Percentiles rank a stretch among this genome's conserved stretches.
phyloP scores from a whole-genome alignment of 1,140 invertebrate genomes.

The Pristionchus pacificus region DNA sequence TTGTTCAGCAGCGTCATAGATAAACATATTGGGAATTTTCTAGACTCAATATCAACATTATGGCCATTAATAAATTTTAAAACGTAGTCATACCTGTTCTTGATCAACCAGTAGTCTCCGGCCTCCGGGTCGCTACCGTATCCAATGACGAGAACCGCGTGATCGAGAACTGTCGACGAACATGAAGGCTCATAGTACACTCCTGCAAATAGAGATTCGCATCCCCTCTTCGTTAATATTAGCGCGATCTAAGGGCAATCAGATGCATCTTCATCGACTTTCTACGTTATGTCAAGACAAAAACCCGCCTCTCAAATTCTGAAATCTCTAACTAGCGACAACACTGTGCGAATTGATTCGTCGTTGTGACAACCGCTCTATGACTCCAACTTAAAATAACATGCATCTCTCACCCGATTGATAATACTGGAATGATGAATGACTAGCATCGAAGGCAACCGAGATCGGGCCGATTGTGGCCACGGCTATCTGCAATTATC shows the following conservation, averaged over 20 bases:
- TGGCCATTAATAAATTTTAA: no score
- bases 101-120: constrained; percentile 81
- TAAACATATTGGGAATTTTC: no score
- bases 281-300: constrained; percentile 87
- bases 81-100: no score
- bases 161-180: constrained; percentile 73
- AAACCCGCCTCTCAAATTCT: background rate
- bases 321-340: background rate
- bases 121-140: constrained; percentile 76
- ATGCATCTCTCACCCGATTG: constrained; percentile 45
- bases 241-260: constrained; percentile 67
- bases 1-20: no score
- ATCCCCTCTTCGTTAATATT: no score
- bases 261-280: constrained; percentile 68
- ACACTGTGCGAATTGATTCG: no score
- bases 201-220: constrained; percentile 59
- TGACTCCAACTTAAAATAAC: no score
- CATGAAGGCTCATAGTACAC: constrained; percentile 71
- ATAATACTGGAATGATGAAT: constrained; percentile 75
- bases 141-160: constrained; percentile 86
- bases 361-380: no score
- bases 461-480: constrained; percentile 79
- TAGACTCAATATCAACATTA: no score
- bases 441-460: constrained; percentile 84
- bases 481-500: constrained; percentile 66